A percentile compares a stretch with the other conserved stretches of the same genome.
Conservation (phyloP, 2,113 vertebrate species). For the Lynx canadensis region DNA sequence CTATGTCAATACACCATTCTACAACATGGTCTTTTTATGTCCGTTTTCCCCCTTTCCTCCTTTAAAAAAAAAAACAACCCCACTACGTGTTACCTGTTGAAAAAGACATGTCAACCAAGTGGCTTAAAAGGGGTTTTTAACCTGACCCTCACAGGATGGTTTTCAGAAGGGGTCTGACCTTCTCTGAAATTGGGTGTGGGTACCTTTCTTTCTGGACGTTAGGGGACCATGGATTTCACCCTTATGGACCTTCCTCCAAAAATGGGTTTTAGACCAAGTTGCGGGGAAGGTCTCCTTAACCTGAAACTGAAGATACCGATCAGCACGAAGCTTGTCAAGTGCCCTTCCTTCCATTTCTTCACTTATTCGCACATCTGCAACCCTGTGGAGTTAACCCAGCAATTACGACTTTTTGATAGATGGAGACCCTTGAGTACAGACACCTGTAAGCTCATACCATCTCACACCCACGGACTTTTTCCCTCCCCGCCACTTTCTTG, state of each 20-base stretch:
- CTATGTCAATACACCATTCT: background rate
- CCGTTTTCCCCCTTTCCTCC: background rate
- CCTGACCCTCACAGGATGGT: background rate
- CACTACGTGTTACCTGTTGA: background rate
- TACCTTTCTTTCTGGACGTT: background rate
- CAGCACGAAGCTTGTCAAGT: background rate
- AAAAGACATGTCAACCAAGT: background rate
- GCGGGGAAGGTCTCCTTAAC: background rate
- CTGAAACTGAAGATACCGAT: background rate
- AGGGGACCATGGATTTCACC: background rate
- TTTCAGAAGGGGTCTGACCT: background rate
- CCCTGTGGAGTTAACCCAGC: background rate
- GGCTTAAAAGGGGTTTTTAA: background rate
- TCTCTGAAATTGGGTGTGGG: accelerated
- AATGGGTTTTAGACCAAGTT: background rate
- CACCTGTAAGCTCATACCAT: background rate
- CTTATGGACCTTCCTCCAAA: background rate
- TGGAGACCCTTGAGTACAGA: background rate
- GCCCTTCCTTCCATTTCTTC: background rate
- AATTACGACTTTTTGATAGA: background rate
- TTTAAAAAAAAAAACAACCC: background rate
- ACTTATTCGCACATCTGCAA: background rate
- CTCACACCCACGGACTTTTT: background rate
- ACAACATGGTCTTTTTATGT: background rate
- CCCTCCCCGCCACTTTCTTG: background rate